Conservation (phyloP, 2,888 invertebrate species). For the Pterobdella sp. region DNA sequence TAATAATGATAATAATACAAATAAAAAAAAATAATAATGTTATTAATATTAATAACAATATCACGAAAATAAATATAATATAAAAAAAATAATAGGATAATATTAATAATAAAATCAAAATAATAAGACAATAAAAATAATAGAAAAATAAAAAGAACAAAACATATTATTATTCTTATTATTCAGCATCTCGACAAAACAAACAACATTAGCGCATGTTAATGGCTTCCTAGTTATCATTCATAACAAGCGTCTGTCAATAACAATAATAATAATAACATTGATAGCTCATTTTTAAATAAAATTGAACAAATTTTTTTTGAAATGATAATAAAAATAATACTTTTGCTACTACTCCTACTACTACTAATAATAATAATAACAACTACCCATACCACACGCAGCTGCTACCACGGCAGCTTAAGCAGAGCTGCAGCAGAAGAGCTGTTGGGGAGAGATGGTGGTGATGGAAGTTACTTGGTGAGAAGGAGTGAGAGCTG, state of each 20-base stretch:
- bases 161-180: not conserved
- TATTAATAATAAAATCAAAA: too few relatives aligned
- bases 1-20: not conserved
- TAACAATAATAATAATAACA: not conserved
- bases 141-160: not conserved
- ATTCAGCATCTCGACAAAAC: too few relatives aligned
- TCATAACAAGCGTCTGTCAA: not conserved
- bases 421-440: slow-evolving; percentile 85
- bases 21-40: not conserved
- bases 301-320: not conserved
- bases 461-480: slow-evolving; percentile 83
- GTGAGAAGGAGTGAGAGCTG: slow-evolving; percentile 88
- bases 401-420: slow-evolving; percentile 85
- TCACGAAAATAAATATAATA: not conserved
- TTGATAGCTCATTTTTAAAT: not conserved
- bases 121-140: not conserved
- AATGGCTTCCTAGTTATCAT: too few relatives aligned
- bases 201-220: too few relatives aligned
- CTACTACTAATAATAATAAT: too few relatives aligned
- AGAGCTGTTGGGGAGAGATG: slow-evolving; percentile 65
- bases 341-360: not conserved
- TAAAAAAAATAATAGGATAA: too few relatives aligned
- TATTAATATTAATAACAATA: too few relatives aligned
- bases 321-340: not conserved
- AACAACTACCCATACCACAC: not conserved